Conservation (phyloP, 2,113 vertebrate species). For the Leuciscus idus region DNA sequence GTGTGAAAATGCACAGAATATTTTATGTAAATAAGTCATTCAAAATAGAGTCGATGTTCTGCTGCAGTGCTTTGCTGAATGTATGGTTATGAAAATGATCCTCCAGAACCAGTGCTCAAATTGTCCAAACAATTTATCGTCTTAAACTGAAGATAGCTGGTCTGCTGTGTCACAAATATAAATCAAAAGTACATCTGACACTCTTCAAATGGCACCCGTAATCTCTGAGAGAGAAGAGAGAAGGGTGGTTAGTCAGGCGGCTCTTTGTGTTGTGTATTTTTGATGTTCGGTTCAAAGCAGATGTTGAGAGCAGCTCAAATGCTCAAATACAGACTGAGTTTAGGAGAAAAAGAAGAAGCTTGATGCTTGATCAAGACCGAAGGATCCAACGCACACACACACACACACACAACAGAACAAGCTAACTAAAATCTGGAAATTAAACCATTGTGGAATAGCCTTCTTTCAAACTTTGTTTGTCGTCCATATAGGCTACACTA, state of each 20-base stretch:
- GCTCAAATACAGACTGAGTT: constrained; percentile 1
- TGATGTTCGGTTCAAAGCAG: constrained; percentile 55
- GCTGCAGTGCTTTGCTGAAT: constrained; percentile 2
- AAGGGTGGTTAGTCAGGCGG: neutral
- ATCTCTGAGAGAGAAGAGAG: constrained; percentile 6
- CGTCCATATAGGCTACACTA: neutral
- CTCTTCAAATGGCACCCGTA: neutral
- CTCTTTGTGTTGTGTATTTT: constrained; percentile 42
- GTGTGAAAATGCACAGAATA: constrained; percentile 41
- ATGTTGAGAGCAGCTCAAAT: constrained; percentile 21
- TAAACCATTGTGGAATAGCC: neutral
- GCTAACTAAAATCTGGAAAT: neutral
- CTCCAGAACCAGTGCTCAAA: neutral
- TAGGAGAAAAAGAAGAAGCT: neutral
- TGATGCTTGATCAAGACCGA: neutral
- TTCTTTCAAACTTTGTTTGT: neutral
- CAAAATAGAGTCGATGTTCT: neutral
- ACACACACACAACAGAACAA: neutral
- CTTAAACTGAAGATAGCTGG: neutral
- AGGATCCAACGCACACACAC: neutral
- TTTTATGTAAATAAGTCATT: constrained; percentile 42
- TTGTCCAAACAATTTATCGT: neutral
- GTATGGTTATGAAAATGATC: neutral
- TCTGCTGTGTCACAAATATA: constrained; percentile 5
- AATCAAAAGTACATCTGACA: neutral